Base-by-base conservation (phyloP, 1,140 invertebrate species). In the Drosophila parabipectinata region DNA sequence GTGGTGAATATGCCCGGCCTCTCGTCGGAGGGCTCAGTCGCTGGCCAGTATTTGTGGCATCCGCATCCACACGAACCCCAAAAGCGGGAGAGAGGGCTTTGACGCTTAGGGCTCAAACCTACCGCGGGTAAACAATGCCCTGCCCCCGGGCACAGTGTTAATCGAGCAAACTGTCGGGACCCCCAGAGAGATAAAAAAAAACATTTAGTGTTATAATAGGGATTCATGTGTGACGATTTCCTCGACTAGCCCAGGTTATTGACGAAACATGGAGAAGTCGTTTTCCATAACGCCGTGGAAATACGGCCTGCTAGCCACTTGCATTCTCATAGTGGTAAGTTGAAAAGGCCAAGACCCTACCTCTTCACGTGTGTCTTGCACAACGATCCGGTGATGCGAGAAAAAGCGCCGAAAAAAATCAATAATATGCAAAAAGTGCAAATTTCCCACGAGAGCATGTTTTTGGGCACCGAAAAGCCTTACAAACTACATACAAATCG, bases 251-350 rank as follows among this genome's bases (percentile, higher is more conserved):
- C 26, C 47, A 57, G 58, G 47, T 55, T 14, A 24, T 32, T 18
- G 26, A 14, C 30, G 32, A 62, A 68, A 5, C 58, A 89, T 88
- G 84, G 84, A 89, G 34, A 84, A 88, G 50, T 80, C 77, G 21
- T 80, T 89, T 48, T 32, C 64, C 3, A 80, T 88, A 48, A 75
- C 77, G 14, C 84, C 84, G 28, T 89, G 84, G 80, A 87, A 87
- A 48, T 87, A 87, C 67, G 82, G 74, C 34, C 50, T 87, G 5
- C 77, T 87, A 39, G 77, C 62, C 51, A 87, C 83, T 37, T 87
- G 82, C 71, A 71, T 88, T 68, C 32, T 87, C 7, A 88, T 87
- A 54, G 63, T 64, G 71, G 82, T 87, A 75, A 81, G 79, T 83
- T 50, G 9, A 54, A 15, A 57, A 47, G 47, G 44, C 28, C 55